Conservation (phyloP, 2,888 invertebrate species). For the Coelopa pilipes region DNA sequence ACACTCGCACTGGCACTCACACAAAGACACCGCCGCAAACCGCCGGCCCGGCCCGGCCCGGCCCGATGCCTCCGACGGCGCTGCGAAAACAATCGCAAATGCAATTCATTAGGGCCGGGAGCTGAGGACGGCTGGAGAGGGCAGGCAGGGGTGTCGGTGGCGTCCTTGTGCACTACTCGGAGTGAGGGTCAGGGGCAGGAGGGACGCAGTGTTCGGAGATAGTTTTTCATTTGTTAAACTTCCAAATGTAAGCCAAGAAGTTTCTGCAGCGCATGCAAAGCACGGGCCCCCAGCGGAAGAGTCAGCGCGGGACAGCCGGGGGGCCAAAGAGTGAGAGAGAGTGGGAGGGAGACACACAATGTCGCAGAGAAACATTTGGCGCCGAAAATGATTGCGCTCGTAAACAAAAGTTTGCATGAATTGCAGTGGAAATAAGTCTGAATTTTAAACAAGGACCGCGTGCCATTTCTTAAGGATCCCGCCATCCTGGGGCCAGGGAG, state of each 20-base stretch:
- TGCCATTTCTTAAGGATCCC: not conserved
- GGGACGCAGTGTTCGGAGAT: not conserved
- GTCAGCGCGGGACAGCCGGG: not conserved
- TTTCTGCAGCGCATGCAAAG: not conserved
- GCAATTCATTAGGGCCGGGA: conserved; percentile 19
- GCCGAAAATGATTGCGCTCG: conserved; percentile 24
- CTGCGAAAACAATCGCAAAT: conserved; percentile 25
- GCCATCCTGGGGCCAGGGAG: not conserved
- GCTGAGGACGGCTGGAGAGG: not conserved
- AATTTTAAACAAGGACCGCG: conserved; percentile 4
- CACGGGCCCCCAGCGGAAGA: not conserved
- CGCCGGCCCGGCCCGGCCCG: not conserved
- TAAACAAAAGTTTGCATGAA: conserved; percentile 29
- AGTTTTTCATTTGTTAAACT: not conserved
- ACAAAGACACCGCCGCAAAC: conserved; percentile 2
- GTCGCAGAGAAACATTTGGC: conserved; percentile 3
- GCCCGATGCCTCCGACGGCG: not conserved
- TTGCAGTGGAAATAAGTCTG: conserved; percentile 18
- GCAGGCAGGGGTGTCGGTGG: not conserved
- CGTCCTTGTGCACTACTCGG: conserved; percentile 8
- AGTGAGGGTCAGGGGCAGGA: not conserved
- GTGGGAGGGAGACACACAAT: not conserved
- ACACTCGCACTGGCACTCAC: not conserved
- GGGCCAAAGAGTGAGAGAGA: not conserved
- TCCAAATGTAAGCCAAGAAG: not conserved